Evolutionary conservation across 2,888 invertebrate genomes (phyloP), one percentile per base, ranked within the genome.

Genomic region (Caenorhabditis sp.): DNA sequence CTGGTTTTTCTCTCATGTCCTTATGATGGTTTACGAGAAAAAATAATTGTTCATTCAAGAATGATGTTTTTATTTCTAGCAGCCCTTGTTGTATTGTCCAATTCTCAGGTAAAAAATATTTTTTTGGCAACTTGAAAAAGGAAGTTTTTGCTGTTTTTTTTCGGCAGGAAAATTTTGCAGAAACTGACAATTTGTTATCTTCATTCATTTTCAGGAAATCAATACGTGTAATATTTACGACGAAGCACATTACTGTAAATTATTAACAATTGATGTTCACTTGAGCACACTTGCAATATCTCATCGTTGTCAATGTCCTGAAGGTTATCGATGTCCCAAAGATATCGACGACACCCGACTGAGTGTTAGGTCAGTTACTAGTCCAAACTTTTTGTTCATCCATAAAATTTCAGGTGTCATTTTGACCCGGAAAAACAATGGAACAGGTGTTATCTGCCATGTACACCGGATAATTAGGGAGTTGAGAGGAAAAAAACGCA

Each of bases 241-340:
- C 26, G 70, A 70, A 50, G 62, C 70, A 3, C 70, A 70, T 51
- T 70, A 59, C 53, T 70, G 70, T 50, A 70, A 70, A 70, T 66
- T 62, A 66, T 58, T 69, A 4, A 65, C 65, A 1, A 36, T 69
- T 0, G 69, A 69, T 53, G 50, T 57, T 1, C 12, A 55, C n/a
- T 26, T 66, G 21, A 70, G 62, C 53, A 37, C 49, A 0, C 62
- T 70, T 5, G 70, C 70, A 24, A 63, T 66, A 50, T 70, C 70
- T 14, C 70, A 70, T 43, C 62, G 37, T 50, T 70, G 70, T 31
- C 58, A 66, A 43, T 70, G 70, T 43, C 62, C 70, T 2, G 53
- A 19, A 1, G 59, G 49, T n/a, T 66, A 53, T 19, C n/a, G 66
- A 26, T 70, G 70, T n/a, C 70, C 70, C 0, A n/a, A 31, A 36